phyloP scores from a whole-genome alignment of 2,797 vertebrate species.

The Cynopterus sphinx region DNA sequence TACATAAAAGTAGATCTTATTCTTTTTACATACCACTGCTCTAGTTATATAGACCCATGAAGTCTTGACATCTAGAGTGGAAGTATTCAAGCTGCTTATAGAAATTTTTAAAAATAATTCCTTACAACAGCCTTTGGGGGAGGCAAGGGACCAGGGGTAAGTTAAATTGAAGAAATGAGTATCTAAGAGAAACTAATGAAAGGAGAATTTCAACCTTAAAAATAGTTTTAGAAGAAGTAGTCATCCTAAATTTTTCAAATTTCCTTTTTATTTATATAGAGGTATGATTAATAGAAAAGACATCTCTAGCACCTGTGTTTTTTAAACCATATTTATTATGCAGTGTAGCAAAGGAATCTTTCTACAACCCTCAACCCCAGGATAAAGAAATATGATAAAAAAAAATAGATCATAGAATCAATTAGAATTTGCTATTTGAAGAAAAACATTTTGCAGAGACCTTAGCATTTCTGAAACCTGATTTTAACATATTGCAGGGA shows the following conservation, averaged over 20 bases:
- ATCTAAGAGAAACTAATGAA: not conserved
- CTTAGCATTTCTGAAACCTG: conserved; percentile 9
- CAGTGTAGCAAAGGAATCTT: not conserved
- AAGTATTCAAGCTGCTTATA: not conserved
- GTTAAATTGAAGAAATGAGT: not conserved
- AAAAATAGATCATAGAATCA: not conserved
- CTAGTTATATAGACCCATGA: not conserved
- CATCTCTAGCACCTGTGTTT: not conserved
- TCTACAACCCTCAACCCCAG: not conserved
- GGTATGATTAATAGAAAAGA: not conserved
- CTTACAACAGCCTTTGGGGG: not conserved
- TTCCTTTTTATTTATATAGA: not conserved
- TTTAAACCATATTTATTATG: not conserved
- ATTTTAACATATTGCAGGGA: not conserved
- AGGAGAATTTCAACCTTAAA: conserved; percentile 30
- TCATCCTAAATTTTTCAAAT: not conserved
- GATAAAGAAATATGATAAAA: not conserved
- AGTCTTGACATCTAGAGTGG: not conserved
- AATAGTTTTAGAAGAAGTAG: not conserved
- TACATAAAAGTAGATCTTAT: not conserved
- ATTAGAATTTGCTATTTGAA: not conserved
- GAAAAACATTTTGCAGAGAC: not conserved
- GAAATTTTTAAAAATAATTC: not conserved
- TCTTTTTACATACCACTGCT: not conserved
- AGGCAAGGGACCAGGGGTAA: not conserved